These are phyloP conservation scores for Iguana delicatissima DNA, from an alignment of 2,797 vertebrate species.

Conservation along the genomic window DNA sequence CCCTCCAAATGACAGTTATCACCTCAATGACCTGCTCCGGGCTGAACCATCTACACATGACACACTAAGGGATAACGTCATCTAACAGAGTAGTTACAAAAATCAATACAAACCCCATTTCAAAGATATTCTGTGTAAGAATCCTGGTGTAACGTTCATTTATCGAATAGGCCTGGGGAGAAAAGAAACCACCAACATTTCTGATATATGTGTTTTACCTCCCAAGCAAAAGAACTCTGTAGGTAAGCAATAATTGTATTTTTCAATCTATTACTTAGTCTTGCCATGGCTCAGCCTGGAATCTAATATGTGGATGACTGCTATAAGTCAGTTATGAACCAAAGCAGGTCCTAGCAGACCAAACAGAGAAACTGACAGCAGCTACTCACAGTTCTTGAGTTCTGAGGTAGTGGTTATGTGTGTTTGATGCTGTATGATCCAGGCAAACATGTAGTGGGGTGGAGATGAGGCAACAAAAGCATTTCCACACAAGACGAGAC, in stretches of 20 bases:
- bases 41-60: slow-evolving; percentile 97
- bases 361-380: slow-evolving; percentile 17
- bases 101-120: slow-evolving; percentile 99
- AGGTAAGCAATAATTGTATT: slow-evolving; percentile 94
- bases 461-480: neutral
- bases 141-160: slow-evolving; percentile 96
- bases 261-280: slow-evolving; percentile 93
- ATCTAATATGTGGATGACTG: slow-evolving; percentile 85
- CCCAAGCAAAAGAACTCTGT: slow-evolving; percentile 90
- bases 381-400: slow-evolving; percentile 3
- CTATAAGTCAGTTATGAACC: slow-evolving; percentile 86
- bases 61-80: slow-evolving; percentile 99
- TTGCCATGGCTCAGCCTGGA: slow-evolving; percentile 79
- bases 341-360: neutral
- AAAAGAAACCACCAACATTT: slow-evolving; percentile 89
- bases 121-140: slow-evolving; percentile 95
- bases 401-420: neutral
- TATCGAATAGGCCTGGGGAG: slow-evolving; percentile 98
- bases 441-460: neutral
- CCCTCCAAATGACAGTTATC: slow-evolving; percentile 99
- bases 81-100: slow-evolving; percentile 99
- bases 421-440: neutral
- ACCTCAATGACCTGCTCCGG: slow-evolving; percentile 99
- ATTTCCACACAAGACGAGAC: neutral
- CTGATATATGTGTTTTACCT: slow-evolving; percentile 94